Evolutionary conservation across 2,797 vertebrate genomes (phyloP).

Genomic region (Menidia menidia): DNA sequence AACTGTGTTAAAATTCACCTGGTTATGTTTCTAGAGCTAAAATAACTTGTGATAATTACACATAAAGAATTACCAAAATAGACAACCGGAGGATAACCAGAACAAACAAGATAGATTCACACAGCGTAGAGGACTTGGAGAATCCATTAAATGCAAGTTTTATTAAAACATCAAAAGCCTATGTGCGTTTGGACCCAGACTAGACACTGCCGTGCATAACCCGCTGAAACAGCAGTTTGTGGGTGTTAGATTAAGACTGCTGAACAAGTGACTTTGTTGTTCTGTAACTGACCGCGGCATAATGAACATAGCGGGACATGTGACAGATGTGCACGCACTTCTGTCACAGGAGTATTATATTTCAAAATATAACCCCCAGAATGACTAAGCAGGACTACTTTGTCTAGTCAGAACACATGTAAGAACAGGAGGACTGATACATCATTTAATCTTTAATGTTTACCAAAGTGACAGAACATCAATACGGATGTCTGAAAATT

Average conservation of each 20-base stretch:
- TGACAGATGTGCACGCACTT: constrained; percentile 33
- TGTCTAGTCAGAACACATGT: constrained; percentile 5
- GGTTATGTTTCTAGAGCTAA: not conserved
- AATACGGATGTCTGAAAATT: not conserved
- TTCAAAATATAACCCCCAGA: constrained; percentile 11
- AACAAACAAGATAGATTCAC: no score
- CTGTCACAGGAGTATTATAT: constrained; percentile 14
- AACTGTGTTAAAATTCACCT: not conserved
- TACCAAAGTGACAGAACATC: not conserved
- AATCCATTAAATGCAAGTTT: not conserved
- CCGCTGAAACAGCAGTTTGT: not conserved
- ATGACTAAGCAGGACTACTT: constrained; percentile 43
- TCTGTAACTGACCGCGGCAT: constrained; percentile 1
- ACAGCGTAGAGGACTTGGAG: not conserved
- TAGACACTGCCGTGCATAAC: not conserved
- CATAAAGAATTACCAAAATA: no score
- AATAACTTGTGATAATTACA: no score
- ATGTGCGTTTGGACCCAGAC: not conserved
- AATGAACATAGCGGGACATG: constrained; percentile 20
- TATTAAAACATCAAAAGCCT: not conserved
- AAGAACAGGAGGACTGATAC: not conserved
- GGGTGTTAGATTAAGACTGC: not conserved
- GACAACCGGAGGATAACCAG: no score
- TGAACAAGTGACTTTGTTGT: constrained; percentile 42
- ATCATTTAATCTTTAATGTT: not conserved